A percentile compares a stretch with the other conserved stretches of the same genome.
Evolutionary conservation across 2,113 vertebrate genomes (phyloP).

Genomic region (Lepus americanus): DNA sequence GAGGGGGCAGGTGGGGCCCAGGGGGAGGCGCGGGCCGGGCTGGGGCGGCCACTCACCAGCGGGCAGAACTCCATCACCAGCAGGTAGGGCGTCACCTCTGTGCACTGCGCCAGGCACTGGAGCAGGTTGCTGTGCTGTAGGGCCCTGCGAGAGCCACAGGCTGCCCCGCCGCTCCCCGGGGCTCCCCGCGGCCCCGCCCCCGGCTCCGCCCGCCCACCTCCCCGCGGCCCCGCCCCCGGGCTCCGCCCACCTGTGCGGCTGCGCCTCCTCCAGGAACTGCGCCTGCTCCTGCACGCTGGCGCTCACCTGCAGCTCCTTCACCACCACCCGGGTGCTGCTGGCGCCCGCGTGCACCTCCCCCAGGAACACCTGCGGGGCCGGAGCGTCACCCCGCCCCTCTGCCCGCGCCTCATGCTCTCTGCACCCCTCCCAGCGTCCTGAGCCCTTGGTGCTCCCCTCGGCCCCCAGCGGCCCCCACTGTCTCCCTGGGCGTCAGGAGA

Average conservation of each 20-base stretch:
- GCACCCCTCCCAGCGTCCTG: neutral
- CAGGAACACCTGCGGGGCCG: conserved; percentile 91
- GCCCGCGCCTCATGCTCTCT: too few species aligned
- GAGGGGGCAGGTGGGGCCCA: rapidly evolving
- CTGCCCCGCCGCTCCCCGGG: neutral
- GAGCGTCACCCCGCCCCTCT: too few species aligned
- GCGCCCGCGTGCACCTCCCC: conserved; percentile 94
- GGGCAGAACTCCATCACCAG: conserved; percentile 99
- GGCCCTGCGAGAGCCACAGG: conserved; percentile 84
- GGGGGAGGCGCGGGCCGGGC: too few species aligned
- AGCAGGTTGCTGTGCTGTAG: conserved; percentile 96
- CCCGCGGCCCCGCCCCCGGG: rapidly evolving
- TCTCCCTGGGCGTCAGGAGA: neutral
- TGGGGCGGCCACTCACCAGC: conserved; percentile 89
- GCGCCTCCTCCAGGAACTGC: conserved; percentile 95
- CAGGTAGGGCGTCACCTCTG: conserved; percentile 95
- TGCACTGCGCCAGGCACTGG: conserved; percentile 96
- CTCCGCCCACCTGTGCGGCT: conserved; percentile 92
- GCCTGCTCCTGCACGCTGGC: conserved; percentile 95
- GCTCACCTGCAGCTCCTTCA: conserved; percentile 95
- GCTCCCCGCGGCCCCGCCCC: neutral
- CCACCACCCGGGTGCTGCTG: conserved; percentile 94
- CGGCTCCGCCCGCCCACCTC: neutral
- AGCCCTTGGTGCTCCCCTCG: too few species aligned
- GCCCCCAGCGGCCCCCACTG: neutral